Evolutionary conservation across 2,113 vertebrate genomes (phyloP).

Genomic region (Psettodes erumei): DNA sequence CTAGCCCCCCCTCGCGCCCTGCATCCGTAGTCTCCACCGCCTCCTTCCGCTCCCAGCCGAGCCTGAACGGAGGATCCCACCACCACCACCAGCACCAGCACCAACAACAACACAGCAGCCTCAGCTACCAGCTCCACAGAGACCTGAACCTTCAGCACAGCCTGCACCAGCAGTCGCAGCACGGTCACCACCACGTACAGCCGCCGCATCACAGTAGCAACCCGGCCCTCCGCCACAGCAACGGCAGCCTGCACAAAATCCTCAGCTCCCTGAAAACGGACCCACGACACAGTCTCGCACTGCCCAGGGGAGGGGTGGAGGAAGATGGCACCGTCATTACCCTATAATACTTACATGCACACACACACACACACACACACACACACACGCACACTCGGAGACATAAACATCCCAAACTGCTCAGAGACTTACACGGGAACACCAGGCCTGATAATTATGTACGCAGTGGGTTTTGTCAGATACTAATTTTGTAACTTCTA

Average conservation of each 20-base stretch:
- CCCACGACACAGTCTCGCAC: slow-evolving; percentile 92
- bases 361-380: background rate
- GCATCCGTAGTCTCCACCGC: slow-evolving; percentile 82
- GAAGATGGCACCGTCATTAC: slow-evolving; percentile 97
- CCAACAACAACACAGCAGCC: slow-evolving; percentile 71
- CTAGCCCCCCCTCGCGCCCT: slow-evolving; percentile 78
- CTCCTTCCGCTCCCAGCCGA: slow-evolving; percentile 85
- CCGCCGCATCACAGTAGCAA: slow-evolving; percentile 79
- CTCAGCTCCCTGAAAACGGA: slow-evolving; percentile 93
- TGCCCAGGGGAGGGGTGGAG: slow-evolving; percentile 93
- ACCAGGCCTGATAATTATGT: slow-evolving; percentile 56
- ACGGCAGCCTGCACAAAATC: slow-evolving; percentile 92
- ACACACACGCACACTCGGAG: slow-evolving; percentile 45
- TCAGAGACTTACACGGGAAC: slow-evolving; percentile 79
- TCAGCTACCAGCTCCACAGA: slow-evolving; percentile 87
- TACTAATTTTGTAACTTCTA: slow-evolving; percentile 62
- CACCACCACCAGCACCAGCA: slow-evolving; percentile 66
- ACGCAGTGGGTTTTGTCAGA: slow-evolving; percentile 51
- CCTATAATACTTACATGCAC: slow-evolving; percentile 85
- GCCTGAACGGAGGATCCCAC: slow-evolving; percentile 85
- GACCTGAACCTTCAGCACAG: slow-evolving; percentile 84
- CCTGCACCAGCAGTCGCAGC: slow-evolving; percentile 72
- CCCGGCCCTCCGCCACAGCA: slow-evolving; percentile 88
- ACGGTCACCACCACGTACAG: slow-evolving; percentile 62
- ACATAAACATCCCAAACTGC: slow-evolving; percentile 51